phyloP scores from a whole-genome alignment of 2,888 invertebrate species.

The Arctia plantaginis region DNA sequence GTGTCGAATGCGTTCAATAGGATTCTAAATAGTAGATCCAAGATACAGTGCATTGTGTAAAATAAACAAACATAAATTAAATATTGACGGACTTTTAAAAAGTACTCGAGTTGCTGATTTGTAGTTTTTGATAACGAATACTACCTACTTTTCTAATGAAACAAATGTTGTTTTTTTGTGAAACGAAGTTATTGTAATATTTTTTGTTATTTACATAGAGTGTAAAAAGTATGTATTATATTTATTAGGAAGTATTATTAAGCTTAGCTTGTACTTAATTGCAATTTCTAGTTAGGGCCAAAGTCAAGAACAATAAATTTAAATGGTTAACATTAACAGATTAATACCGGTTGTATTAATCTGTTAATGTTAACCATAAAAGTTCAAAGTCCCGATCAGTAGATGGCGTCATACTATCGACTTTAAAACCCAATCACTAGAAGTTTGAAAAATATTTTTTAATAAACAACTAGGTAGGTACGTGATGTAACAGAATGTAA shows the following conservation, averaged over 20 bases:
- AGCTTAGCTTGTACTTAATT: not conserved
- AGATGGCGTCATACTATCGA: too few species aligned
- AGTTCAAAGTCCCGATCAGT: too few species aligned
- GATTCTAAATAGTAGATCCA: constrained; percentile 42
- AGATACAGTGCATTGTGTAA: constrained; percentile 29
- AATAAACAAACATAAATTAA: constrained; percentile 17
- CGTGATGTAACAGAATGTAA: too few species aligned
- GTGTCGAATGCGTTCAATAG: constrained; percentile 56
- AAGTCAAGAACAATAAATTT: too few species aligned
- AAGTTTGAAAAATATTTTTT: too few species aligned
- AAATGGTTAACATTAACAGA: too few species aligned
- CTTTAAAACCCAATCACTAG: too few species aligned
- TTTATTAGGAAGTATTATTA: not conserved
- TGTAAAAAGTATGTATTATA: not conserved
- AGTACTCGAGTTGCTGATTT: constrained; percentile 1
- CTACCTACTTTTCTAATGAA: not conserved
- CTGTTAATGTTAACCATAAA: too few species aligned
- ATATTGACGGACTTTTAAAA: constrained; percentile 2
- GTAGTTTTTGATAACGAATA: not conserved
- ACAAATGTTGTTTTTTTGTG: not conserved
- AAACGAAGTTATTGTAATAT: not conserved
- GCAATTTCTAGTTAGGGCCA: too few species aligned
- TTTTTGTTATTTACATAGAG: not conserved
- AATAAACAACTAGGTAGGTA: not conserved
- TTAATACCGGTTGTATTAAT: too few species aligned